Evolutionary conservation across 2,797 vertebrate species (phyloP), one percentile per base, ranked within the genome.

Genomic region (Scyliorhinus canicula): DNA sequence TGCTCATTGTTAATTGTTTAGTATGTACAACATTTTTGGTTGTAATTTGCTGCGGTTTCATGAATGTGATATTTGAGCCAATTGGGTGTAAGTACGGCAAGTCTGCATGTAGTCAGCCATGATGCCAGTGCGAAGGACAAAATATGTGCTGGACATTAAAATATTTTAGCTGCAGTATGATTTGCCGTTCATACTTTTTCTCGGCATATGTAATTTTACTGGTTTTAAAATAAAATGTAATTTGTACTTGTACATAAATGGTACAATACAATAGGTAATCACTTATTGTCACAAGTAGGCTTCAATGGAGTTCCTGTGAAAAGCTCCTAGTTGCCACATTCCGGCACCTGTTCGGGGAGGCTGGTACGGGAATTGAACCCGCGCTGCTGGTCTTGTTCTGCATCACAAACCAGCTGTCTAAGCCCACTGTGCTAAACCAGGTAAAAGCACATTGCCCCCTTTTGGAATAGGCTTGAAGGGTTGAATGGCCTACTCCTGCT

Each of bases 1-100:
- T 57, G 55, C 57, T 91, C n/a, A 44, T 91, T 91, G 88, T 91
- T 91, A 63, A 91, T 91, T 6, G 88, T 63, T 65, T 91, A 40
- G n/a, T n/a, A n/a, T 40, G 9, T 65, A 40, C 12, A 21, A 63
- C 19, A 44, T 65, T 44, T 65, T 91, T 65, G 88, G n/a, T 63
- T 63, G 88, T 65, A 65, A 63, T 91, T 91, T 90, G 60, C 6
- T 40, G 88, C 60, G 44, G 88, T 91, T 91, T 91, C 21, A 63
- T 63, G 57, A 40, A 65, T 63, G 26, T 60, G n/a, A 91, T 65
- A 91, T 26, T 91, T 65, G 88, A 91, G 1, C 57, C n/a, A 65
- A 40, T 65, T 3, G 3, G 60, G 24, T 65, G 21, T 3, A 65
- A 65, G 21, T 63, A 19, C 26, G n/a, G 65, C 60, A 57, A 19